These are phyloP conservation scores for Cichlasoma orientale DNA, from an alignment of 2,797 vertebrate genomes.

Conservation along the genomic window DNA sequence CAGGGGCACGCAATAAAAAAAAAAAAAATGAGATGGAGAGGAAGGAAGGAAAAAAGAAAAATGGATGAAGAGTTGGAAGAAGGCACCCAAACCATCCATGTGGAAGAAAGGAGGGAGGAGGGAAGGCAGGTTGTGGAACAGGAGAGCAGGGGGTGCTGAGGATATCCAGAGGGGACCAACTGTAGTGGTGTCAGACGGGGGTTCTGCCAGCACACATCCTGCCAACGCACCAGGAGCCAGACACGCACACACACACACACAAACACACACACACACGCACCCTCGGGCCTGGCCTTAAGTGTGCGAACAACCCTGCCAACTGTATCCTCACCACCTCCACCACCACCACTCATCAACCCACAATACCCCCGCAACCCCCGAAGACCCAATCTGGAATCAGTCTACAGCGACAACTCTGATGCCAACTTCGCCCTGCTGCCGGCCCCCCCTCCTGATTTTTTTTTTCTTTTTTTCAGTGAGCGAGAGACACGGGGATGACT, in stretches of 20 bases:
- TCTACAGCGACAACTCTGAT: constrained; percentile 28
- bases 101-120: constrained; percentile 19
- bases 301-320: constrained; percentile 61
- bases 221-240: constrained; percentile 60
- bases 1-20: not conserved
- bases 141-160: constrained; percentile 44
- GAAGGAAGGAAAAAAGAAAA: not conserved
- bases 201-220: constrained; percentile 57
- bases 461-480: constrained; percentile 38
- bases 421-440: constrained; percentile 51
- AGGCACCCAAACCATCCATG: constrained; percentile 18
- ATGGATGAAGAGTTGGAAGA: constrained; percentile 8
- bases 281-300: constrained; percentile 54
- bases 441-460: constrained; percentile 24
- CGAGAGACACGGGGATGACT: constrained; percentile 15
- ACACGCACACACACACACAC: constrained; percentile 22
- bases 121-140: constrained; percentile 38
- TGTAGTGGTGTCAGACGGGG: constrained; percentile 72
- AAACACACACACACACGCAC: constrained; percentile 9
- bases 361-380: constrained; percentile 32
- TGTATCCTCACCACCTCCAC: constrained; percentile 45
- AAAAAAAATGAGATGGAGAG: not conserved
- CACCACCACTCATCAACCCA: not conserved
- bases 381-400: constrained; percentile 66
- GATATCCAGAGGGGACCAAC: constrained; percentile 67